Evolutionary conservation across 2,113 vertebrate genomes (phyloP), one percentile per base, ranked within the genome.

Genomic region (Centropus unirufus): DNA sequence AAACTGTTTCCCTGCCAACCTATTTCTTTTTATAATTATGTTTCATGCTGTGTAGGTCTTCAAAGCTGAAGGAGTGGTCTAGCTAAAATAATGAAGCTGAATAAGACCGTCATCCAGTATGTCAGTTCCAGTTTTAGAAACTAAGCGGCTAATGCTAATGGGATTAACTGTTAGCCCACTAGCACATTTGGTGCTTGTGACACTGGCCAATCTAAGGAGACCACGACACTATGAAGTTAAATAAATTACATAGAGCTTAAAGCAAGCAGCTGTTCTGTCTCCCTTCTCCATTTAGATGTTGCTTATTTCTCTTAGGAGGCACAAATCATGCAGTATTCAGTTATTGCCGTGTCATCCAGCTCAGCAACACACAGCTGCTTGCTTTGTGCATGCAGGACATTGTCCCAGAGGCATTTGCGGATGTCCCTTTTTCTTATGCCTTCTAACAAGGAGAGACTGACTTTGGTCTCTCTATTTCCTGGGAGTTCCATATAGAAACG

Each of bases 71-170:
- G 81, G 29, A 92, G 78, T 80, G 40, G 18, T 77, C 75, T 57
- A 77, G 79, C 79, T 94, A 77, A 58, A 92, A 76, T 70, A 94
- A 83, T 44, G 47, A 90, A 91, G 63, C 70, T 85, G 84, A 94
- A 46, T 70, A 83, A 85, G 67, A 86, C 55, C 88, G 72, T 77
- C 68, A 92, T 30, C 55, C 72, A 87, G 68, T 76, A 84, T 93
- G 91, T 89, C 0, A 2, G 58, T 82, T 92, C 95, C 89, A 86
- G 46, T 86, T 96, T 94, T 92, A 95, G 95, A 91, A 93, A 90
- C 84, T 91, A 94, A 95, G 93, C 84, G 86, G 93, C 51, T 95
- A 93, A 92, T 29, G 55, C 73, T 95, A 95, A 97, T 88, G 92
- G 84, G 93, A 95, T 97, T 95, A 94, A 62, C 59, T 52, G 17